A percentile compares a stretch with the other conserved stretches of the same genome.
Evolutionary conservation across 2,888 invertebrate genomes (phyloP).

Genomic region (Parnassius orleans): DNA sequence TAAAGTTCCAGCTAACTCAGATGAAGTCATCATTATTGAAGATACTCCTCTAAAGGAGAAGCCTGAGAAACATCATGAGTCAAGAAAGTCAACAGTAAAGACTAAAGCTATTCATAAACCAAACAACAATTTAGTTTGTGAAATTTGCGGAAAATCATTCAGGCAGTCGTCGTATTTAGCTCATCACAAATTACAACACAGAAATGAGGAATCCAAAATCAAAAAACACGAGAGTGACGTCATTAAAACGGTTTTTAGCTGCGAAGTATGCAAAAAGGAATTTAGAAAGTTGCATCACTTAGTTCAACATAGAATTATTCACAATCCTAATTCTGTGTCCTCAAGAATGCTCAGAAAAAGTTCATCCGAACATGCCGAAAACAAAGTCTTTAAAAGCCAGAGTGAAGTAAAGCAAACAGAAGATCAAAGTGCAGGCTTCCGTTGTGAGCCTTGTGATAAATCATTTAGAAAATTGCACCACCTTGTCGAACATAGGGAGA

Average conservation of each 20-base stretch:
- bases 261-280: constrained; percentile 73
- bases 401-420: constrained; percentile 47
- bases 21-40: constrained; percentile 59
- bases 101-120: constrained; percentile 38
- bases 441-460: constrained; percentile 76
- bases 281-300: constrained; percentile 74
- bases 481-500: constrained; percentile 74
- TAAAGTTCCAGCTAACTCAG: constrained; percentile 42
- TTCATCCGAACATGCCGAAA: constrained; percentile 59
- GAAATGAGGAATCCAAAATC: constrained; percentile 54
- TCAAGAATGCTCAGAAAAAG: constrained; percentile 53
- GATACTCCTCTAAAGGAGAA: constrained; percentile 53
- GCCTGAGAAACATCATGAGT: constrained; percentile 41
- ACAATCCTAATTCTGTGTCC: constrained; percentile 47
- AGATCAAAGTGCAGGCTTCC: constrained; percentile 66
- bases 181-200: constrained; percentile 67
- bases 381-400: constrained; percentile 46
- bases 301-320: constrained; percentile 71
- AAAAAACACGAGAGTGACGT: constrained; percentile 36
- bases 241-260: constrained; percentile 56
- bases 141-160: constrained; percentile 73
- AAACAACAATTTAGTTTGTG: constrained; percentile 56
- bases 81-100: constrained; percentile 41
- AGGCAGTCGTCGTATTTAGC: constrained; percentile 71
- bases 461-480: constrained; percentile 76